Evolutionary conservation across 2,888 invertebrate species (phyloP).

Genomic region (Seira sanloemensis): DNA sequence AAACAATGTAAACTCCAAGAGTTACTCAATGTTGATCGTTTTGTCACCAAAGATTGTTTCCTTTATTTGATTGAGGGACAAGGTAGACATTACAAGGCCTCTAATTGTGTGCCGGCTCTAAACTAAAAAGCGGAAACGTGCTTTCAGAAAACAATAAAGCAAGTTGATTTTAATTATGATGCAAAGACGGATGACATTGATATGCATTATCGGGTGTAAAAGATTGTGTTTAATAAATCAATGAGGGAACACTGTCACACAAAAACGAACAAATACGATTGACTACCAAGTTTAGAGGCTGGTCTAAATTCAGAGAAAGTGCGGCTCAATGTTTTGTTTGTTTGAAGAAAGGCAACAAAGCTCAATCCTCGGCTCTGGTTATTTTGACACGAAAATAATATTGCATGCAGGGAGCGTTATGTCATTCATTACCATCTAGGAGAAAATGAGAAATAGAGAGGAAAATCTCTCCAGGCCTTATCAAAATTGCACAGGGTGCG

Average conservation of each 20-base stretch:
- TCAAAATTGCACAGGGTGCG: not conserved
- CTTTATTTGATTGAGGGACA: not conserved
- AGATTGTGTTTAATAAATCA: too few species aligned
- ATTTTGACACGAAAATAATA: slow-evolving; percentile 48
- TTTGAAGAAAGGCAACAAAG: not conserved
- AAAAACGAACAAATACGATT: too few species aligned
- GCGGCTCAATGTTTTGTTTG: not conserved
- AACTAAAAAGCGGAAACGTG: too few species aligned
- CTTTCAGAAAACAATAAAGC: too few species aligned
- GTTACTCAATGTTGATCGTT: not conserved
- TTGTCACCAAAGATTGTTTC: not conserved
- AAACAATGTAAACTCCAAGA: not conserved
- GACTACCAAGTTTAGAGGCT: too few species aligned
- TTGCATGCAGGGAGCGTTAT: slow-evolving; percentile 45
- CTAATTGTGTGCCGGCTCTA: too few species aligned
- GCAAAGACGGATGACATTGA: too few species aligned
- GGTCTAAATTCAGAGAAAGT: not conserved
- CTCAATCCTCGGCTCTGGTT: slow-evolving; percentile 1
- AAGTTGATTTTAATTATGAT: too few species aligned
- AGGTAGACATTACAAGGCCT: too few species aligned
- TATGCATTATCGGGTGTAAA: too few species aligned
- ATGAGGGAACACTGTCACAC: too few species aligned
- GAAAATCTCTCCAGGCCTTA: not conserved
- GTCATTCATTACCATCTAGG: slow-evolving; percentile 45
- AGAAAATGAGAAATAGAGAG: slow-evolving; percentile 37